A percentile compares a stretch with the other conserved stretches of the same genome.
phyloP scores from a whole-genome alignment of 2,888 invertebrate species.

The Drosophila melanosoma region DNA sequence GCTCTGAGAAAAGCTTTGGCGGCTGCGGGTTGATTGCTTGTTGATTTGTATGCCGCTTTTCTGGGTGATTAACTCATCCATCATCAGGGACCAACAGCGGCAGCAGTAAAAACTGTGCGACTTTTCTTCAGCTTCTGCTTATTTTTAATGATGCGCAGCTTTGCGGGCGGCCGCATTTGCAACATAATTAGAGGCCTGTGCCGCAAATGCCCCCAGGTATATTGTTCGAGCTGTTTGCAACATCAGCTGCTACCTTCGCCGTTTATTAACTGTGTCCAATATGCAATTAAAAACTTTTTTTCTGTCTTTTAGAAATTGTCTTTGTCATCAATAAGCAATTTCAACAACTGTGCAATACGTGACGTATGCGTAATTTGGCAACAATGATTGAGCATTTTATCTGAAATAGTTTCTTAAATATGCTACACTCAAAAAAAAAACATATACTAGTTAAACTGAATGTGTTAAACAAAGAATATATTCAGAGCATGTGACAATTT shows the following conservation, averaged over 20 bases:
- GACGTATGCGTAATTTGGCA: conserved; percentile 60
- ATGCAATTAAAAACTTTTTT: conserved; percentile 58
- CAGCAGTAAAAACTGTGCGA: conserved; percentile 27
- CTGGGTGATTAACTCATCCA: conserved; percentile 79
- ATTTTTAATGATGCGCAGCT: conserved; percentile 68
- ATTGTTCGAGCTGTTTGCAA: conserved; percentile 3
- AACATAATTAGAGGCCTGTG: conserved; percentile 55
- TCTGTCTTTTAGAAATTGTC: conserved; percentile 15
- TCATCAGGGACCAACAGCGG: conserved; percentile 47
- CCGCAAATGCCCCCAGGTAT: conserved; percentile 30
- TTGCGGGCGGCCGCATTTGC: conserved; percentile 60
- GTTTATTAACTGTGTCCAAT: conserved; percentile 15
- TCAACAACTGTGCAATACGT: conserved; percentile 23
- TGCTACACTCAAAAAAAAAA: conserved; percentile 3
- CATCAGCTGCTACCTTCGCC: neutral
- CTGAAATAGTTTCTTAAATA: neutral
- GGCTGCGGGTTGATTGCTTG: conserved; percentile 48
- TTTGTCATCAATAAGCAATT: conserved; percentile 61
- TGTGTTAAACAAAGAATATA: neutral
- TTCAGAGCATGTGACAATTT: neutral
- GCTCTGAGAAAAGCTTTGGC: conserved; percentile 61
- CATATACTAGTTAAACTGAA: neutral
- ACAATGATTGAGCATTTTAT: conserved; percentile 50
- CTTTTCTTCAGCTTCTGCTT: conserved; percentile 7
- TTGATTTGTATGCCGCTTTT: conserved; percentile 77